Evolutionary conservation across 2,888 invertebrate genomes (phyloP).

Genomic region (Cosmia trapezina): DNA sequence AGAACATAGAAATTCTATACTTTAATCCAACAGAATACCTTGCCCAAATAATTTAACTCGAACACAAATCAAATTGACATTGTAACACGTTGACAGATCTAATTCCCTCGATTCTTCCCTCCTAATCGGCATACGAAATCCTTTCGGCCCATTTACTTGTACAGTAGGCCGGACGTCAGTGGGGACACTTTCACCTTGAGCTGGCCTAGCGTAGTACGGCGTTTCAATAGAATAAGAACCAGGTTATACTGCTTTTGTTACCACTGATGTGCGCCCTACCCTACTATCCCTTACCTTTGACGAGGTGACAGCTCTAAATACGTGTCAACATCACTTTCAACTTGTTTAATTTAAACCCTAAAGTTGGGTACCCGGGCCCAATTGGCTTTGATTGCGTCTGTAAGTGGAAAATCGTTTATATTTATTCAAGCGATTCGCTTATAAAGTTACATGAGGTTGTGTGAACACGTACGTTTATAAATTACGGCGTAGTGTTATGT

Average conservation of each 20-base stretch:
- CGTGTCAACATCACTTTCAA: slow-evolving; percentile 68
- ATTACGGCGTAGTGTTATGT: slow-evolving; percentile 30
- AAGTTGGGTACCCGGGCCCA: slow-evolving; percentile 58
- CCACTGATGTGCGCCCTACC: background rate
- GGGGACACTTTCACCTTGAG: background rate
- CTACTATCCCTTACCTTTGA: slow-evolving; percentile 63
- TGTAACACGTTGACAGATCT: slow-evolving; percentile 50
- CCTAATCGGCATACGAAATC: slow-evolving; percentile 52
- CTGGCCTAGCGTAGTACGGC: background rate
- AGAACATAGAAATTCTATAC: background rate
- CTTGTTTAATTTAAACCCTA: slow-evolving; percentile 67
- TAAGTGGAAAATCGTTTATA: slow-evolving; percentile 64
- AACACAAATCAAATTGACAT: slow-evolving; percentile 50
- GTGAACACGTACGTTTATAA: slow-evolving; percentile 36
- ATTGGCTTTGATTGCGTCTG: slow-evolving; percentile 64
- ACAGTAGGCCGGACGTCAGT: background rate
- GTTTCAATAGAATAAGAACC: background rate
- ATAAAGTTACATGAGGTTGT: slow-evolving; percentile 45
- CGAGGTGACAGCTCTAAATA: slow-evolving; percentile 64
- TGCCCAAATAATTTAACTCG: slow-evolving; percentile 39
- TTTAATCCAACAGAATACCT: slow-evolving; percentile 1
- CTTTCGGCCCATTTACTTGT: slow-evolving; percentile 55
- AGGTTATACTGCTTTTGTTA: background rate
- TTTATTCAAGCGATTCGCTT: slow-evolving; percentile 57
- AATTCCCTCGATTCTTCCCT: slow-evolving; percentile 57